A percentile compares a stretch with the other conserved stretches of the same genome.
phyloP scores from a whole-genome alignment of 2,888 invertebrate genomes.

The Lacanobia oleracea region DNA sequence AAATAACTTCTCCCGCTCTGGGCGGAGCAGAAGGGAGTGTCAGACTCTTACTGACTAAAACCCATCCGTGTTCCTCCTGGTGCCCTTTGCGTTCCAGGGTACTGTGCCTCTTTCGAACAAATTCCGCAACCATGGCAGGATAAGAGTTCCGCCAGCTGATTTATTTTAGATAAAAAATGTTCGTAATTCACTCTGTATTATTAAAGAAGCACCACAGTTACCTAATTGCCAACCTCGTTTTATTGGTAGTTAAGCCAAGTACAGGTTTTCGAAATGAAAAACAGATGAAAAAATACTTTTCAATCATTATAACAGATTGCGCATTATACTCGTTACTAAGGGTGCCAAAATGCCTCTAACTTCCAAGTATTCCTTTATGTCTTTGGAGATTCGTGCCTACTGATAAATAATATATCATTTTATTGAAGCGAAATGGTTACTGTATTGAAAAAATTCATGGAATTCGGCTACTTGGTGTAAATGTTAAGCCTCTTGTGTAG shows the following conservation, averaged over 20 bases:
- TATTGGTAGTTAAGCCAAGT: neutral
- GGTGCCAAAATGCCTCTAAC: neutral
- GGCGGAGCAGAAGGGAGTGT: too few species aligned
- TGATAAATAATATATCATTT: neutral
- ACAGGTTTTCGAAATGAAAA: neutral
- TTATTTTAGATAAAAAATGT: too few species aligned
- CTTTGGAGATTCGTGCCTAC: neutral
- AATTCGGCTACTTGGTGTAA: neutral
- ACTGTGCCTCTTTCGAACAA: too few species aligned
- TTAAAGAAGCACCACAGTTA: neutral
- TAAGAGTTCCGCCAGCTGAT: too few species aligned
- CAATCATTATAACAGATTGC: neutral
- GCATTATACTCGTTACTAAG: neutral
- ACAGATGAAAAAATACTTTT: neutral
- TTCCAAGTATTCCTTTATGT: neutral
- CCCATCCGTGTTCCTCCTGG: too few species aligned
- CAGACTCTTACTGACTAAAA: too few species aligned
- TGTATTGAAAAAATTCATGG: neutral
- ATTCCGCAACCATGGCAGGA: too few species aligned
- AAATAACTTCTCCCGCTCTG: too few species aligned
- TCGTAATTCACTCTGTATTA: too few species aligned
- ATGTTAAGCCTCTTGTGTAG: slow-evolving; percentile 1
- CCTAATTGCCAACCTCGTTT: neutral
- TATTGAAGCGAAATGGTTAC: neutral
- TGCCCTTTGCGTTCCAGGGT: too few species aligned